These are phyloP conservation scores for Phalacrocorax brasilianus DNA, from an alignment of 2,113 vertebrate species.

Conservation along the genomic window DNA sequence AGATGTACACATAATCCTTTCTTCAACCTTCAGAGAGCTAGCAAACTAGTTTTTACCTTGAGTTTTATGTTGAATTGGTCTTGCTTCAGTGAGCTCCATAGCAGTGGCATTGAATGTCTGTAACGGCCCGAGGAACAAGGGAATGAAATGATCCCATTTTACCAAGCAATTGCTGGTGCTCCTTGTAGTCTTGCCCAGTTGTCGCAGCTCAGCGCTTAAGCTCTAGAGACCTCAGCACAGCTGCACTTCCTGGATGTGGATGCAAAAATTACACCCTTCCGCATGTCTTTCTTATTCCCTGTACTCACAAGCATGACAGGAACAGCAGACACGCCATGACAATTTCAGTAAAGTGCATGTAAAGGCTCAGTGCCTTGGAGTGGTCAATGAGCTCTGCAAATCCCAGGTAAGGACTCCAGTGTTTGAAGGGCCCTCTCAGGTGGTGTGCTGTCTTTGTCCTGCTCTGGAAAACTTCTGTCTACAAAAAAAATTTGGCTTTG, in stretches of 20 bases:
- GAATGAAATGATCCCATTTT: neutral
- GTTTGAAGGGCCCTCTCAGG: neutral
- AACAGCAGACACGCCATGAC: neutral
- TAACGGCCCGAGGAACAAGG: neutral
- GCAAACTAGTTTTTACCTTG: neutral
- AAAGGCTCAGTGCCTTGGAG: neutral
- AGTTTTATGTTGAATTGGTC: neutral
- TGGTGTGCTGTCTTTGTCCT: neutral
- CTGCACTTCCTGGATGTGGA: neutral
- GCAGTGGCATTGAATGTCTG: neutral
- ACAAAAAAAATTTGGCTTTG: neutral
- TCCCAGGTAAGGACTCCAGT: neutral
- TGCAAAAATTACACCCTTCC: neutral
- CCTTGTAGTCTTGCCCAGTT: neutral
- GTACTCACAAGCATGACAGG: neutral
- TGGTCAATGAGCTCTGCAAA: neutral
- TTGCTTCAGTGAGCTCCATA: neutral
- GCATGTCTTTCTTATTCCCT: fast-evolving
- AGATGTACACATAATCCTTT: neutral
- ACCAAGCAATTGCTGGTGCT: neutral
- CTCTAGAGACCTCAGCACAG: neutral
- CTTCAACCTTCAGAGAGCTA: neutral
- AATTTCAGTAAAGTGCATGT: neutral
- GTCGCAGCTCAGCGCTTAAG: neutral
- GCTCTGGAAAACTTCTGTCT: neutral